Evolutionary conservation across 2,888 invertebrate genomes (phyloP), one percentile per base, ranked within the genome.

Genomic region (Capitulum mitella): DNA sequence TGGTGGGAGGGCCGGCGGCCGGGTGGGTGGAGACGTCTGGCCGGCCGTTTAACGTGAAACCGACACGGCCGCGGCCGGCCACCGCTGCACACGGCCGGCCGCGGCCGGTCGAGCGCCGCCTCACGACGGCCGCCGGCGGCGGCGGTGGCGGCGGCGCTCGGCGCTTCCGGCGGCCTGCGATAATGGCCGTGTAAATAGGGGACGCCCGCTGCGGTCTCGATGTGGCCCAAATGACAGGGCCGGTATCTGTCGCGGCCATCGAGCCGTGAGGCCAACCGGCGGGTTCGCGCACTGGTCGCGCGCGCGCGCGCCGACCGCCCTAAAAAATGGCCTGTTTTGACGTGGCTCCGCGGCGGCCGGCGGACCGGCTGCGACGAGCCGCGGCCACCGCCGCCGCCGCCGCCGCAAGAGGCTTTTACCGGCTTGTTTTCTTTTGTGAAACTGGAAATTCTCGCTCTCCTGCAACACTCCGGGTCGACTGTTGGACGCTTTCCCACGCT

Each of bases 1-100:
- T 32, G 70, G 70, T 70, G 70, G 70, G 70, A 22, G 70, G 70
- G 32, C 37, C 70, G 64, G 64, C 19, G 64, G 64, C 34, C 16
- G 32, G 34, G 34, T 32, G 64, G 64, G 64, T 34, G 64, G 64
- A 58, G 58, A 64, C 64, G 32, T 22, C 70, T 12, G 1, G 70
- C 37, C 37, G 34, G 22, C 19, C 70, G 37, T 37, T 70, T 34
- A 70, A 8, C 37, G 70, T 8, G 19, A 51, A 51, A 22, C 19
- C 51, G 19, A 51, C 51, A 51, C 51, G 19, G 51, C 22, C 51
- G n/a, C 19, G 51, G 3, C 12, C 51, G 19, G 51, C 22, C 51
- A 16, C 51, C 16, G 19, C 51, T 6, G 19, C 51, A 16, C 51
- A 6, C 58, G 58, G 29, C 58, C 58, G 29, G 58, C 58, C 5